A percentile compares a stretch with the other conserved stretches of the same genome.
Evolutionary conservation across 2,797 vertebrate species (phyloP).

Genomic region (Phaenicophaeus curvirostris): DNA sequence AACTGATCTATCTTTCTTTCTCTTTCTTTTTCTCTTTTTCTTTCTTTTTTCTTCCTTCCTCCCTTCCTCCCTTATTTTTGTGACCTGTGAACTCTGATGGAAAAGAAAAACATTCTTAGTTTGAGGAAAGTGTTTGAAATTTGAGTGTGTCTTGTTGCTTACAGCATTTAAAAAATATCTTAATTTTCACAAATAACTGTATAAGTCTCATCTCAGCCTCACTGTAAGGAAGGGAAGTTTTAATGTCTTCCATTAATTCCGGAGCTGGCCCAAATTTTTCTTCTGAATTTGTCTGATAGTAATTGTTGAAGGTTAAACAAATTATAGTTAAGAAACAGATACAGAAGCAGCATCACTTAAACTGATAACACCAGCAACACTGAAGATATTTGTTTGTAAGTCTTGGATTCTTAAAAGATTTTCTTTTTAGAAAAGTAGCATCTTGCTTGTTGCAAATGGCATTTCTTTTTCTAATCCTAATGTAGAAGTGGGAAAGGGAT

Average conservation of each 20-base stretch:
- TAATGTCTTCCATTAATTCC: not conserved
- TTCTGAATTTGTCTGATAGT: not conserved
- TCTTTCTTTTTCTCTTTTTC: not conserved
- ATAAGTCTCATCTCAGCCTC: not conserved
- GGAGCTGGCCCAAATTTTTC: not conserved
- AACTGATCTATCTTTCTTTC: not conserved
- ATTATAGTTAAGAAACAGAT: not conserved
- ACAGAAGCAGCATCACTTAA: not conserved
- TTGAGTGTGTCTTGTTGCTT: not conserved
- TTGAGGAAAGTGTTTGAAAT: not conserved
- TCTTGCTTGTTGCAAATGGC: not conserved
- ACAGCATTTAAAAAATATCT: not conserved
- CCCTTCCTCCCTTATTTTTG: not conserved
- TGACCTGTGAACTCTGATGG: not conserved
- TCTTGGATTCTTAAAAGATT: not conserved
- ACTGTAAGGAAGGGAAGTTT: not conserved
- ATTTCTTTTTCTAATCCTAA: not conserved
- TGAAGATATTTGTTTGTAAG: not conserved
- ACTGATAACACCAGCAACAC: not conserved
- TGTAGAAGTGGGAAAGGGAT: not conserved
- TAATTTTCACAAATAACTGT: not conserved
- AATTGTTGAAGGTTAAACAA: not conserved
- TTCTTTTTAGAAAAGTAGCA: not conserved
- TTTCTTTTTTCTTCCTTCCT: fast-evolving
- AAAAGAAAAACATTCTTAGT: not conserved